Conservation (phyloP, 2,113 vertebrate species). For the Vidua macroura region DNA sequence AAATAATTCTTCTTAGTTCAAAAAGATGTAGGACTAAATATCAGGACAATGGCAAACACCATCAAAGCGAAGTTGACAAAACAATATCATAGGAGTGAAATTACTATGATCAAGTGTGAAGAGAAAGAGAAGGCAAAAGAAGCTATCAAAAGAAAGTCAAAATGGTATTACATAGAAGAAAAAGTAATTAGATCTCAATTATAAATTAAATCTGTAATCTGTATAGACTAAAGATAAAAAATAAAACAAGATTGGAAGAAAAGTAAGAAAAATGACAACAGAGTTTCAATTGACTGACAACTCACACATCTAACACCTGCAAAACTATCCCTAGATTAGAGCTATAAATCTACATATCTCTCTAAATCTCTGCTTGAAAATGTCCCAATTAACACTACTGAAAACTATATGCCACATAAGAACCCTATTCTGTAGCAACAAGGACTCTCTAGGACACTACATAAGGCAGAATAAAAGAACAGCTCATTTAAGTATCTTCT, state of each 20-base stretch:
- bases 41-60: background rate
- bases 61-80: background rate
- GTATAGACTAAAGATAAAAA: background rate
- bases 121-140: background rate
- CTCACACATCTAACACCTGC: background rate
- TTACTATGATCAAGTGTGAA: background rate
- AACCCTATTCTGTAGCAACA: background rate
- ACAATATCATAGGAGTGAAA: background rate
- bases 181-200: background rate
- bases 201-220: background rate
- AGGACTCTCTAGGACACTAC: background rate
- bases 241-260: background rate
- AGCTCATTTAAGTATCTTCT: background rate
- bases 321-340: background rate
- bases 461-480: background rate
- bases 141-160: background rate
- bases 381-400: background rate
- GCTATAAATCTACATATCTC: too few relatives aligned
- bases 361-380: background rate
- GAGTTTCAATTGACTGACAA: background rate
- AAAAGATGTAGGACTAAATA: background rate
- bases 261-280: background rate
- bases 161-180: background rate
- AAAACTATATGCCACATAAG: background rate
- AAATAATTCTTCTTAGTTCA: background rate